A percentile compares a stretch with the other conserved stretches of the same genome.
Conservation (phyloP, 2,113 vertebrate genomes). For the Struthio camelus region DNA sequence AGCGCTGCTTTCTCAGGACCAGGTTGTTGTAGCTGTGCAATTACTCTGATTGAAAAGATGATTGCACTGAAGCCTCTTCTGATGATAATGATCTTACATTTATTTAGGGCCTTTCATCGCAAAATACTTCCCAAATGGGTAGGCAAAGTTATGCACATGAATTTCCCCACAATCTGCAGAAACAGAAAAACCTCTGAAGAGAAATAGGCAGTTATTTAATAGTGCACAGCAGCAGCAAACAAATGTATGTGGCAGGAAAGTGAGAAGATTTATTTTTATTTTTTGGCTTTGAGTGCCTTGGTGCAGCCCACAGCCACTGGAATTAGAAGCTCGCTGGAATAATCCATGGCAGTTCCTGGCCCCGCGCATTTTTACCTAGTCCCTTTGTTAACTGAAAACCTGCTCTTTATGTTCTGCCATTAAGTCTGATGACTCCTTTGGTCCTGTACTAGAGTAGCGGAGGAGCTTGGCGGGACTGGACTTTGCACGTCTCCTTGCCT, state of each 20-base stretch:
- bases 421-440: background rate
- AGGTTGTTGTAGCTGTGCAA: slow-evolving; percentile 11
- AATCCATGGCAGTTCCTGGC: background rate
- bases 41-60: background rate
- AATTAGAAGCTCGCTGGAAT: background rate
- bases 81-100: background rate
- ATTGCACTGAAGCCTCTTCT: background rate
- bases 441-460: rapidly evolving
- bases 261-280: background rate
- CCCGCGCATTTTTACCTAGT: background rate
- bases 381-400: background rate
- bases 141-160: background rate
- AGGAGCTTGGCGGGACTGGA: background rate
- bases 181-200: background rate
- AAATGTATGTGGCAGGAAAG: background rate
- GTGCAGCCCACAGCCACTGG: rapidly evolving
- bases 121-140: background rate
- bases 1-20: background rate
- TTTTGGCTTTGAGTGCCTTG: too few relatives aligned
- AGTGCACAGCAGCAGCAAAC: background rate
- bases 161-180: background rate
- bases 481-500: background rate
- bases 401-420: background rate
- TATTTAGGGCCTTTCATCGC: slow-evolving; percentile 11
- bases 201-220: background rate